Percentiles rank a stretch among this genome's conserved stretches.
Evolutionary conservation across 2,888 invertebrate species (phyloP).

Genomic region (Macrosoma leucophasiata): DNA sequence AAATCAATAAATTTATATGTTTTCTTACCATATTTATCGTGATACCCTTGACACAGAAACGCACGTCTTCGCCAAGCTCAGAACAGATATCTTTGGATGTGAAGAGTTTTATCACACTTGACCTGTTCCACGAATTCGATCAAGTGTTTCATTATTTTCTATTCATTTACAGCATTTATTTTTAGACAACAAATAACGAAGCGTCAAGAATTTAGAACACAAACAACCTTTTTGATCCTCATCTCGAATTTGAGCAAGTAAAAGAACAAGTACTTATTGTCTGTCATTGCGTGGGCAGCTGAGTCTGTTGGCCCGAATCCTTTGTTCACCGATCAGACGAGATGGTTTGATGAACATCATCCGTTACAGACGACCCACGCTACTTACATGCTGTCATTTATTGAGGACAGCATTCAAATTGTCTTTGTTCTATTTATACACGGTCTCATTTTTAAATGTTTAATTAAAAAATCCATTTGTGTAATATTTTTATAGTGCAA

Average conservation of each 20-base stretch:
- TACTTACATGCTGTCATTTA: too few relatives aligned
- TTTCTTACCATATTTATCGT: conserved; percentile 12
- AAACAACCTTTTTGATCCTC: background rate
- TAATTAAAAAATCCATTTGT: too few relatives aligned
- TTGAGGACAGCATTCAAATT: too few relatives aligned
- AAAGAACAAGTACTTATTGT: conserved; percentile 17
- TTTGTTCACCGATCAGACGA: conserved; percentile 33
- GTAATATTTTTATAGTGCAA: too few relatives aligned
- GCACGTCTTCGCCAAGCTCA: conserved; percentile 16
- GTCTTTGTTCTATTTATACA: too few relatives aligned
- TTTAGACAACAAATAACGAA: too few relatives aligned
- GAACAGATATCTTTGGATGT: conserved; percentile 7
- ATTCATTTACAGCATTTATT: too few relatives aligned
- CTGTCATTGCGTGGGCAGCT: conserved; percentile 34
- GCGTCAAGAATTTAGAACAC: background rate
- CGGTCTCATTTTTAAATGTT: too few relatives aligned
- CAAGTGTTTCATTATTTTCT: too few relatives aligned
- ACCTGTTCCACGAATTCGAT: too few relatives aligned
- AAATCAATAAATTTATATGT: conserved; percentile 17
- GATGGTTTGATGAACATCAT: conserved; percentile 30
- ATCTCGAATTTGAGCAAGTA: background rate
- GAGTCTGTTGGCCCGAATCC: conserved; percentile 44
- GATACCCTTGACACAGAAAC: conserved; percentile 25
- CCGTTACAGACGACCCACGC: conserved; percentile 27
- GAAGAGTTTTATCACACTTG: conserved; percentile 11